These are phyloP conservation scores for Linnaemya tessellans DNA, from an alignment of 2,888 invertebrate genomes.

Conservation along the genomic window DNA sequence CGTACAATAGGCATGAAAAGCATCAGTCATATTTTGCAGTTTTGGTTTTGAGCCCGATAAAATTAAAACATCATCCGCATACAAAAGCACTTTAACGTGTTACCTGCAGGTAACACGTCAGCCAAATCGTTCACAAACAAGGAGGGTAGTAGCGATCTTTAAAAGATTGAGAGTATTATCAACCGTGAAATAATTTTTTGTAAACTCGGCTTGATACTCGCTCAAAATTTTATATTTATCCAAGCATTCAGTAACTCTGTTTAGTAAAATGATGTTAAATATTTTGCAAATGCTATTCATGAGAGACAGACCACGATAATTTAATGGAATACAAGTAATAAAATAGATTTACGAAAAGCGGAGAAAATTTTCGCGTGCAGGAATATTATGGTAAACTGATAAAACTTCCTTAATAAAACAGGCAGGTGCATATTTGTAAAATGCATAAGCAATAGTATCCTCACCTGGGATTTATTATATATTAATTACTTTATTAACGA, in stretches of 20 bases:
- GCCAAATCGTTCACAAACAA: no score
- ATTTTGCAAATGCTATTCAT: neutral
- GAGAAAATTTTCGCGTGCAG: neutral
- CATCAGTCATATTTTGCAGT: no score
- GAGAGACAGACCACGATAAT: neutral
- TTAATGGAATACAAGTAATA: neutral
- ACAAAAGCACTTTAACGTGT: no score
- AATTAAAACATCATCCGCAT: no score
- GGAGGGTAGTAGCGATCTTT: no score
- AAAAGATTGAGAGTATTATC: neutral
- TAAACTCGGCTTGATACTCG: neutral
- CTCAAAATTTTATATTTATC: neutral
- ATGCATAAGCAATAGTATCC: neutral
- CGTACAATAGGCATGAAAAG: no score
- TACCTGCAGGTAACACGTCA: no score
- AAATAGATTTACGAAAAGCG: constrained; percentile 1
- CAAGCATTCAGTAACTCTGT: neutral
- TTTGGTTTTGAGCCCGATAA: no score
- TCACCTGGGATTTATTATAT: neutral
- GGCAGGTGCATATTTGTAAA: constrained; percentile 14
- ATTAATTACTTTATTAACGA: neutral
- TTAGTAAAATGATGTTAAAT: neutral
- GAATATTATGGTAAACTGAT: constrained; percentile 1
- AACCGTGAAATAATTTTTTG: neutral
- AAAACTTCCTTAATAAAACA: constrained; percentile 30